Evolutionary conservation across 2,113 vertebrate genomes (phyloP).

Genomic region (Bos javanicus): DNA sequence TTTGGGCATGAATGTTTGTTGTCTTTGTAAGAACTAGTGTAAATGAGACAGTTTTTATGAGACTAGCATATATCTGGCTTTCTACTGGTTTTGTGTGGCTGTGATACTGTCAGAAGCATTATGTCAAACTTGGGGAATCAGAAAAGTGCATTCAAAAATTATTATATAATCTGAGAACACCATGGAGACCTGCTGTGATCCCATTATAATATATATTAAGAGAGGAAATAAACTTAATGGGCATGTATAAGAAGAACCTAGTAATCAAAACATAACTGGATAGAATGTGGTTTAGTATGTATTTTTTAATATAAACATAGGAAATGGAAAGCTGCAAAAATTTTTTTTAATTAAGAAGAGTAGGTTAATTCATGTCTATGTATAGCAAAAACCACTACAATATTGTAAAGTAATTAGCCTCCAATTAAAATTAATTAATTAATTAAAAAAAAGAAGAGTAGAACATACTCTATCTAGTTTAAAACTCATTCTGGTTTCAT

Average conservation of each 20-base stretch:
- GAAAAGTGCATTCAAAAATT: constrained; percentile 49
- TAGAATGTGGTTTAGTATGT: constrained; percentile 18
- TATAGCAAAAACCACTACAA: not conserved
- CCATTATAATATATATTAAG: constrained; percentile 54
- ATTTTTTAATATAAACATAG: constrained; percentile 28
- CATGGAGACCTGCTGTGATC: constrained; percentile 46
- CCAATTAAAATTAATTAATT: not conserved
- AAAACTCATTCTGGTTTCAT: not conserved
- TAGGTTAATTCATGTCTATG: not conserved
- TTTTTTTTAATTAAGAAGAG: not conserved
- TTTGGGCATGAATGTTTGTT: not conserved
- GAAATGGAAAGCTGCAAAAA: constrained; percentile 37
- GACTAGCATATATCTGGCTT: not conserved
- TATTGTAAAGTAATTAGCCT: not conserved
- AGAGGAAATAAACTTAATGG: constrained; percentile 44
- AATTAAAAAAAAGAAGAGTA: fast-evolving
- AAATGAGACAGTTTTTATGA: not conserved
- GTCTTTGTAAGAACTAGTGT: not conserved
- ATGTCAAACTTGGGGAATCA: not conserved
- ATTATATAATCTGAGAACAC: constrained; percentile 30
- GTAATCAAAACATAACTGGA: constrained; percentile 58
- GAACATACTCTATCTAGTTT: not conserved
- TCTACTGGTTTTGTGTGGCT: not conserved
- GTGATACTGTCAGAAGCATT: constrained; percentile 8
- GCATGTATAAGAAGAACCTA: not conserved